Percentiles rank a stretch among this genome's conserved stretches.
Evolutionary conservation across 1,140 invertebrate species (phyloP).

Genomic region (Pseudoatta argentina): DNA sequence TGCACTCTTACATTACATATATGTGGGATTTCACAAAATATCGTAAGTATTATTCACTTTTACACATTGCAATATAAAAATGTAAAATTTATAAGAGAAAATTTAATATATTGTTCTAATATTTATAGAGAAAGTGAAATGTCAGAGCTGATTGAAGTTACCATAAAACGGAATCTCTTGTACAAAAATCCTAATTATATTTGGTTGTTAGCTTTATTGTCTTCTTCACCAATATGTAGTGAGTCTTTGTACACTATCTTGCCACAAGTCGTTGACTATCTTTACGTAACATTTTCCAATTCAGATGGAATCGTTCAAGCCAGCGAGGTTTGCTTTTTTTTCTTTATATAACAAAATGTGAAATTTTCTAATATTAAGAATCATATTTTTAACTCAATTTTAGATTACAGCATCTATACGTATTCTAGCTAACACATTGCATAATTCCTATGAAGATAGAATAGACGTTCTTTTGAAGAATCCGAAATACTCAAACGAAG

Average conservation of each 20-base stretch:
- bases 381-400: slow-evolving; percentile 28
- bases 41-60: slow-evolving; percentile 68
- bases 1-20: slow-evolving; percentile 77
- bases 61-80: neutral
- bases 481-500: slow-evolving; percentile 71
- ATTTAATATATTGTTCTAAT: slow-evolving; percentile 25
- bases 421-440: slow-evolving; percentile 79
- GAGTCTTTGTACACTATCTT: slow-evolving; percentile 62
- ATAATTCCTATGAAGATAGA: slow-evolving; percentile 73
- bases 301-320: neutral
- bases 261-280: slow-evolving; percentile 59
- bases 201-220: slow-evolving; percentile 82
- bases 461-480: slow-evolving; percentile 76
- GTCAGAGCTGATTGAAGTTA: slow-evolving; percentile 67
- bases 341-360: neutral
- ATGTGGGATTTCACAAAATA: slow-evolving; percentile 72
- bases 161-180: slow-evolving; percentile 52
- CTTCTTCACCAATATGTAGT: slow-evolving; percentile 74
- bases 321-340: slow-evolving; percentile 34
- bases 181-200: slow-evolving; percentile 71
- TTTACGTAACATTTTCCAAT: slow-evolving; percentile 34
- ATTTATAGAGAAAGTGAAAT: slow-evolving; percentile 77
- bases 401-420: slow-evolving; percentile 80
- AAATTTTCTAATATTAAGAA: slow-evolving; percentile 12
- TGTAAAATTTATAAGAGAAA: neutral